Evolutionary conservation across 2,797 vertebrate genomes (phyloP).

Genomic region (Sebastolobus altivelis): DNA sequence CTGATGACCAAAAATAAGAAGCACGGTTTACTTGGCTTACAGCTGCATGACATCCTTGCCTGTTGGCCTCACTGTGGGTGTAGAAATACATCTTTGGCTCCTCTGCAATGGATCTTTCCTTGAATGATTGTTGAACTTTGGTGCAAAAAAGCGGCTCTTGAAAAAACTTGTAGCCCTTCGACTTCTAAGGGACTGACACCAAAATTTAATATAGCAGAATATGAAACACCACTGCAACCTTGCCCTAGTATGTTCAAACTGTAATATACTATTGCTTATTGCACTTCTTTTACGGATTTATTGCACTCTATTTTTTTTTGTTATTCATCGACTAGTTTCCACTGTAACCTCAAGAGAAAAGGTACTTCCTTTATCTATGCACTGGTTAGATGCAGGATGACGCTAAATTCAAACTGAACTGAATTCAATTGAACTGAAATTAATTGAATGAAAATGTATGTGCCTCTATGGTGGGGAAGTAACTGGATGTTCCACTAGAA

Average conservation of each 20-base stretch:
- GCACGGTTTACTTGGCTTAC: not conserved
- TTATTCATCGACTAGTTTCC: not conserved
- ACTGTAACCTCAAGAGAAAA: not conserved
- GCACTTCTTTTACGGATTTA: no score
- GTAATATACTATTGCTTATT: not conserved
- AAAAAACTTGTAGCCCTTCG: not conserved
- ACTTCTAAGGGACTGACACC: not conserved
- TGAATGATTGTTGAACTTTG: not conserved
- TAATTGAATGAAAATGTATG: constrained; percentile 42
- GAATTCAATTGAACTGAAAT: constrained; percentile 29
- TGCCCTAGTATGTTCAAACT: not conserved
- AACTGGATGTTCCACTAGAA: constrained; percentile 48
- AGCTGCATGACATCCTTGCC: not conserved
- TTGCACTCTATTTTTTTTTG: not conserved
- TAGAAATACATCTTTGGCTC: not conserved
- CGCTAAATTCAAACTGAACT: constrained; percentile 23
- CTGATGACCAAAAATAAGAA: not conserved
- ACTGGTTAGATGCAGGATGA: not conserved
- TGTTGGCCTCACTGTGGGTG: not conserved
- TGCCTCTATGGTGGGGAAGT: constrained; percentile 7
- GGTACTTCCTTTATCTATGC: not conserved
- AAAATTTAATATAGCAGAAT: not conserved
- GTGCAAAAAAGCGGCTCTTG: not conserved
- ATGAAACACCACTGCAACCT: not conserved
- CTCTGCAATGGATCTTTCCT: not conserved